Conservation (phyloP, 2,113 vertebrate genomes). For the Platichthys flesus region DNA sequence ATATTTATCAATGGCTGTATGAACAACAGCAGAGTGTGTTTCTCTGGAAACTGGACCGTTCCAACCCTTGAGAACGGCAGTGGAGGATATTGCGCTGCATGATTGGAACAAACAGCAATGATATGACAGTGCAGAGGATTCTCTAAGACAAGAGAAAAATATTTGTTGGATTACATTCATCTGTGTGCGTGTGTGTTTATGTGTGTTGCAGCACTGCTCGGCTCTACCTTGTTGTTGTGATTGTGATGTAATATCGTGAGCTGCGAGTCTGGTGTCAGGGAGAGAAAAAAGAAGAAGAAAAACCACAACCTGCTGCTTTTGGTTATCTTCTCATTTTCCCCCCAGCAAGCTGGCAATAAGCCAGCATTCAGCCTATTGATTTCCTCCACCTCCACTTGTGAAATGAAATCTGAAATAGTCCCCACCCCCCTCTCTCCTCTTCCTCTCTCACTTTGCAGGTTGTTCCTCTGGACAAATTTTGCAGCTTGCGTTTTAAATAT, state of each 20-base stretch:
- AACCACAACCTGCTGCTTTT: conserved; percentile 51
- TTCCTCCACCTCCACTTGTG: conserved; percentile 66
- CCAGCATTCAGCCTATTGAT: conserved; percentile 71
- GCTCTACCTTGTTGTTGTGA: conserved; percentile 29
- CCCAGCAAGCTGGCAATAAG: conserved; percentile 68
- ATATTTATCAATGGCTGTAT: conserved; percentile 27
- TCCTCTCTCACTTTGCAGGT: conserved; percentile 60
- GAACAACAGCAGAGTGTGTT: conserved; percentile 28
- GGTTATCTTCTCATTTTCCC: conserved; percentile 68
- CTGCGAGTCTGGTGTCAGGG: conserved; percentile 19
- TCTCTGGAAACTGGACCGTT: conserved; percentile 59
- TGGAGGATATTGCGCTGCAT: conserved; percentile 45
- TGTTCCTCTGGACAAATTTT: conserved; percentile 66
- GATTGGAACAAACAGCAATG: conserved; percentile 81
- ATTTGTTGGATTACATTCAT: conserved; percentile 28
- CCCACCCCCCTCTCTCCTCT: background rate
- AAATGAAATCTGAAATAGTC: conserved; percentile 77
- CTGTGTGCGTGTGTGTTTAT: conserved; percentile 10
- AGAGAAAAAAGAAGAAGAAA: conserved; percentile 24
- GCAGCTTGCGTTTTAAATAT: conserved; percentile 64
- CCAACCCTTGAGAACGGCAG: conserved; percentile 62
- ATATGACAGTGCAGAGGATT: conserved; percentile 68
- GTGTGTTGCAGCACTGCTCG: conserved; percentile 9
- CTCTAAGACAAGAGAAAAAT: conserved; percentile 14
- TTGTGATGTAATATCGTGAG: conserved; percentile 67